Conservation (phyloP, 2,888 invertebrate genomes). For the Campopleginae sp. region DNA sequence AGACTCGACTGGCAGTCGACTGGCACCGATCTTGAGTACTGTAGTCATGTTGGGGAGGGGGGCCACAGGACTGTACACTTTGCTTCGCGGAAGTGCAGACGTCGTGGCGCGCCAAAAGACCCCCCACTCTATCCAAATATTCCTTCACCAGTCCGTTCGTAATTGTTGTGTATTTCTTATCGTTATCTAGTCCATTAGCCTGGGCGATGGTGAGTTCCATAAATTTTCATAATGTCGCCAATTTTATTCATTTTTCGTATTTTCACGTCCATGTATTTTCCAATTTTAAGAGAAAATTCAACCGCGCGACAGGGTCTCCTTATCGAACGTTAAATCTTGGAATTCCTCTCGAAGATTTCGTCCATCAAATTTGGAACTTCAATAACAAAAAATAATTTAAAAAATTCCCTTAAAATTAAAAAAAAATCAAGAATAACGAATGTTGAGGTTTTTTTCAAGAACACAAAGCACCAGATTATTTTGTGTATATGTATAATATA, state of each 20-base stretch:
- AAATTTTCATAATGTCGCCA: not conserved
- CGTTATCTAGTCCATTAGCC: not conserved
- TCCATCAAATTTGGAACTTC: not conserved
- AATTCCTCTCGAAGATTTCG: not conserved
- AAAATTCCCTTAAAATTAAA: too few species aligned
- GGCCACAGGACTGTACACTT: slow-evolving; percentile 12
- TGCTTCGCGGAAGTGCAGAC: slow-evolving; percentile 64
- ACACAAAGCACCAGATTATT: slow-evolving; percentile 29
- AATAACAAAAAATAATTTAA: too few species aligned
- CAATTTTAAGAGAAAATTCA: not conserved
- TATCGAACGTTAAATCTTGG: not conserved
- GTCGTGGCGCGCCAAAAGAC: slow-evolving; percentile 71
- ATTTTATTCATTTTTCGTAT: not conserved
- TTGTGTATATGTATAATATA: slow-evolving; percentile 63
- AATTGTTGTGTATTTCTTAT: not conserved
- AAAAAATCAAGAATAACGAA: not conserved
- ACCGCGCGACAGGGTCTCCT: not conserved
- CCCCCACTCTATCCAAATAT: slow-evolving; percentile 53
- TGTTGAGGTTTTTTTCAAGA: not conserved
- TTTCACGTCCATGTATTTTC: not conserved
- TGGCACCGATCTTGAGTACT: slow-evolving; percentile 26
- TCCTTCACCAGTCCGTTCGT: not conserved
- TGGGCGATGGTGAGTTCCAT: not conserved
- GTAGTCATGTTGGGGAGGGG: not conserved
- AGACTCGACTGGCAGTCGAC: not conserved